Conservation (phyloP, 1,140 invertebrate species). For the Holotrichia oblita region DNA sequence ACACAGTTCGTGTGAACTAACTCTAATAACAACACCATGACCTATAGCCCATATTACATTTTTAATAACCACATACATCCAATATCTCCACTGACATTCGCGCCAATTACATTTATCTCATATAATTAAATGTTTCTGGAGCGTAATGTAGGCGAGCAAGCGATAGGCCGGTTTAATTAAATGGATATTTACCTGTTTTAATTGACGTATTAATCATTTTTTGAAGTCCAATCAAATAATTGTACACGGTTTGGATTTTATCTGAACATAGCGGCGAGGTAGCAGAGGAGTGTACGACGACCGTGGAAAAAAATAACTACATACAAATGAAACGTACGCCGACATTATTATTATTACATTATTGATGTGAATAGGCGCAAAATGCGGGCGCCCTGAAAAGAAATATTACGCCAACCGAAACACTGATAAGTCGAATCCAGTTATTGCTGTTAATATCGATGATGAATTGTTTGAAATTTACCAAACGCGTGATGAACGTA, state of each 20-base stretch:
- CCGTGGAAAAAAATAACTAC: not conserved
- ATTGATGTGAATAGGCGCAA: constrained; percentile 23
- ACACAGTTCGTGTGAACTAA: too few species aligned
- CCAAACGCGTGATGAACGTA: not conserved
- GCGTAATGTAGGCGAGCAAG: not conserved
- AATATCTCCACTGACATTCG: constrained; percentile 38
- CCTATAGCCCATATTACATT: constrained; percentile 34
- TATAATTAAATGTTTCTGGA: constrained; percentile 37
- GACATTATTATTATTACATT: constrained; percentile 21
- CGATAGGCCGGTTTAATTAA: constrained; percentile 26
- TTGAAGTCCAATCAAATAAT: constrained; percentile 36
- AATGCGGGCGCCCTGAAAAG: constrained; percentile 20
- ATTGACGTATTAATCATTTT: constrained; percentile 40
- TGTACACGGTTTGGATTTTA: not conserved
- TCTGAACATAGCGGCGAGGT: not conserved
- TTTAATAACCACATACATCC: constrained; percentile 35
- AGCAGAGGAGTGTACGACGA: too few species aligned
- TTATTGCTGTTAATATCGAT: constrained; percentile 26
- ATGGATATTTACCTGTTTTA: constrained; percentile 38
- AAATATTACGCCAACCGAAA: constrained; percentile 4
- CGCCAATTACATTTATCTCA: constrained; percentile 39
- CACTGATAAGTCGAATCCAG: constrained; percentile 21
- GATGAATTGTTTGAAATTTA: constrained; percentile 29
- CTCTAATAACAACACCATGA: too few species aligned
- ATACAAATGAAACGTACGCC: constrained; percentile 16